A percentile compares a stretch with the other conserved stretches of the same genome.
These are phyloP conservation scores for Stenichneumon culpator DNA, from an alignment of 2,888 invertebrate species.

Conservation along the genomic window DNA sequence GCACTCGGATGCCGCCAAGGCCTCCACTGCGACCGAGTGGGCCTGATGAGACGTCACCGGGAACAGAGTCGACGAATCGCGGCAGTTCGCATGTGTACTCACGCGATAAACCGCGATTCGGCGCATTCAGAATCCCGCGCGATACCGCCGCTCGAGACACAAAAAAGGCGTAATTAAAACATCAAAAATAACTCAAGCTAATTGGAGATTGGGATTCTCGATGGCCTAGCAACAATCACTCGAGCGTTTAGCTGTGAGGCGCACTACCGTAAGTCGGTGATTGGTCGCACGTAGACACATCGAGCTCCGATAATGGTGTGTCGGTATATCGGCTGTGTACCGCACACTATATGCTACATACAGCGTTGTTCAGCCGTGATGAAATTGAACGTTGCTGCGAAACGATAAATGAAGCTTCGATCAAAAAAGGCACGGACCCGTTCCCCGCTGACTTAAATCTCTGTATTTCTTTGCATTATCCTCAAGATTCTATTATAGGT, in stretches of 20 bases:
- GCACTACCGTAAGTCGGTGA: conserved; percentile 38
- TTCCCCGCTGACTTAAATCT: background rate
- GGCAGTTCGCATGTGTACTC: background rate
- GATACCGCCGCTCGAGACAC: conserved; percentile 36
- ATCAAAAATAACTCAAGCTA: conserved; percentile 13
- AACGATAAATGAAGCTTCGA: conserved; percentile 6
- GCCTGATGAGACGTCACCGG: conserved; percentile 3
- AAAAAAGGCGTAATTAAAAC: conserved; percentile 5
- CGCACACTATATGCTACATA: conserved; percentile 8
- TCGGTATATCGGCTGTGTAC: background rate
- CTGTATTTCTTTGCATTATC: conserved; percentile 18
- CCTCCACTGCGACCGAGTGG: conserved; percentile 1
- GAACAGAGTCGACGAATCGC: background rate
- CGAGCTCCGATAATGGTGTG: conserved; percentile 2
- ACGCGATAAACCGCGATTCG: conserved; percentile 7
- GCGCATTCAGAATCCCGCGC: conserved; percentile 35
- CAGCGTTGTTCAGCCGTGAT: background rate
- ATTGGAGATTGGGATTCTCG: conserved; percentile 55
- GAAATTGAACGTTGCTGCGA: background rate
- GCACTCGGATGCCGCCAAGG: conserved; percentile 45
- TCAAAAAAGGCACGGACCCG: conserved; percentile 3
- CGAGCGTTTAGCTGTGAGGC: background rate
- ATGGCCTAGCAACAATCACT: conserved; percentile 59
- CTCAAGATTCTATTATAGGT: conserved; percentile 15
- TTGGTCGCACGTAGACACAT: conserved; percentile 48